phyloP scores from a whole-genome alignment of 2,888 invertebrate species.

The Omphaloscelis lunosa region DNA sequence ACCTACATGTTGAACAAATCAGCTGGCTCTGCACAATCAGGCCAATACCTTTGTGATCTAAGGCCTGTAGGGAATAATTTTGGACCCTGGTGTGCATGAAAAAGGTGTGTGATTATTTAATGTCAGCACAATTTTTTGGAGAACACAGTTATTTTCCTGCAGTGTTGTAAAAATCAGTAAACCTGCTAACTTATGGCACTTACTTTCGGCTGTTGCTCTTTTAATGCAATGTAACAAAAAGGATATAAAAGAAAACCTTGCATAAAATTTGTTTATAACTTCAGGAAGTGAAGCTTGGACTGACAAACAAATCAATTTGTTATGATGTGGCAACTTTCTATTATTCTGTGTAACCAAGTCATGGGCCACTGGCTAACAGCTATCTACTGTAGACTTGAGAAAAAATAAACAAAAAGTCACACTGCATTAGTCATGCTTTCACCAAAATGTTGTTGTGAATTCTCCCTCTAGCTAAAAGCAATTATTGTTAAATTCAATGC shows the following conservation, averaged over 20 bases:
- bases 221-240: not conserved
- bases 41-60: not conserved
- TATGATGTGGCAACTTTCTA: constrained; percentile 14
- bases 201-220: not conserved
- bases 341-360: constrained; percentile 35
- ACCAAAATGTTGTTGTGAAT: constrained; percentile 34
- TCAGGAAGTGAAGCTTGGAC: constrained; percentile 14
- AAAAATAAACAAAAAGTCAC: constrained; percentile 37
- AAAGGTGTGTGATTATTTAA: no score
- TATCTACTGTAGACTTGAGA: constrained; percentile 18
- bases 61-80: not conserved
- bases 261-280: constrained; percentile 1
- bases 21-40: not conserved
- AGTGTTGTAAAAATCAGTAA: not conserved
- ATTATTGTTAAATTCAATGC: constrained; percentile 5
- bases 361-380: constrained; percentile 34
- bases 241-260: not conserved
- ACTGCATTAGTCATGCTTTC: constrained; percentile 55
- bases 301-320: constrained; percentile 8
- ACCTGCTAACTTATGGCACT: not conserved
- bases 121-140: not conserved
- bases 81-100: no score
- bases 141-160: not conserved
- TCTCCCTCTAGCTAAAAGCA: constrained; percentile 18
- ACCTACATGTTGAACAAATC: not conserved